phyloP scores from a whole-genome alignment of 2,113 vertebrate species.

The Brachyistius frenatus region DNA sequence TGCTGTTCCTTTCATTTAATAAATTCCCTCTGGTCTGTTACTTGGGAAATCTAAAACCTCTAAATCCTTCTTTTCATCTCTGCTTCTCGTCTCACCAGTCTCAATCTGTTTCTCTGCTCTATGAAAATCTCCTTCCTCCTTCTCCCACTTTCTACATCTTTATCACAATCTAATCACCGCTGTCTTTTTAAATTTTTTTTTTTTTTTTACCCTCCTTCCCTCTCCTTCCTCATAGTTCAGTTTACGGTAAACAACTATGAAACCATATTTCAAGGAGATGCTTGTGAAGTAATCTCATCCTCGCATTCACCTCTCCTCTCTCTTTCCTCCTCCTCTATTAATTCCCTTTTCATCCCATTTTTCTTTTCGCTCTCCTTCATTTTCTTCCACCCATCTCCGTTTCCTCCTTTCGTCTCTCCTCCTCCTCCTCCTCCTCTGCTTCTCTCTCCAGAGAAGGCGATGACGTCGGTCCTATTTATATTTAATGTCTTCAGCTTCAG shows the following conservation, averaged over 20 bases:
- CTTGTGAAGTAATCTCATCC: neutral
- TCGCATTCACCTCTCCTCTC: neutral
- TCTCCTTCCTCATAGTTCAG: neutral
- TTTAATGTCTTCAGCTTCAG: conserved; percentile 61
- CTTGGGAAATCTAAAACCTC: conserved; percentile 21
- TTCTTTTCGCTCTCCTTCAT: conserved; percentile 1
- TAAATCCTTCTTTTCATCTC: conserved; percentile 38
- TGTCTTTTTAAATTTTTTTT: neutral
- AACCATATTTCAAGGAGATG: neutral
- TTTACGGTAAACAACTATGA: conserved; percentile 2
- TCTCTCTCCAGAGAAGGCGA: conserved; percentile 50
- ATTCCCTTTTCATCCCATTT: neutral
- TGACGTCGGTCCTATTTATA: conserved; percentile 80
- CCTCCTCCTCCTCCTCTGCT: conserved; percentile 17
- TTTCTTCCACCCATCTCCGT: conserved; percentile 7
- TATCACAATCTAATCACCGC: neutral
- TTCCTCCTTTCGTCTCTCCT: conserved; percentile 19
- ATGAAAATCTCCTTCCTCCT: conserved; percentile 12
- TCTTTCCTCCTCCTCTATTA: neutral
- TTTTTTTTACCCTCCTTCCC: neutral
- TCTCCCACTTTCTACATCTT: neutral
- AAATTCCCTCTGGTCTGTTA: conserved; percentile 21
- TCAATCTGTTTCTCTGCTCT: neutral
- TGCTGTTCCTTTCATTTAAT: conserved; percentile 1
- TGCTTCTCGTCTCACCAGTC: conserved; percentile 2